Evolutionary conservation across 2,113 vertebrate species (phyloP), one percentile per base, ranked within the genome.

Genomic region (Phodopus roborovskii): DNA sequence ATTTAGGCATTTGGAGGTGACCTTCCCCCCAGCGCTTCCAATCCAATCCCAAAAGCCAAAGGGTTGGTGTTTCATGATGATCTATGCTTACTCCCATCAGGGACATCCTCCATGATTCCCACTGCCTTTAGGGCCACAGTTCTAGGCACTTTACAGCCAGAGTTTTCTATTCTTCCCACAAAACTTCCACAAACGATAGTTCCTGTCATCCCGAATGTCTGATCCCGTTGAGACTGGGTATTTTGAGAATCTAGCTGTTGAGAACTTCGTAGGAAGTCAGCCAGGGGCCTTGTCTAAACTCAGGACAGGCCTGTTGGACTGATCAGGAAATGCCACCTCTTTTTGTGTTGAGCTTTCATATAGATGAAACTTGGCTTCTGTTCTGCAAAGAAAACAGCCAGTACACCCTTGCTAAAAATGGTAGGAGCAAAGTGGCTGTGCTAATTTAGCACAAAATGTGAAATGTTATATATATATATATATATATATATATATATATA

Each of bases 351-450:
- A 4, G 45, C 24, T 79, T 92, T 95, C 66, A 84, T 74, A 89
- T 78, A 74, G 62, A 78, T 66, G 56, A 71, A 60, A 78, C 30
- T 77, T 93, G 17, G 33, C 36, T 70, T 89, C 82, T 92, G 48
- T 74, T 95, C 79, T 94, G 74, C 83, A 90, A 70, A 94, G 92
- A 81, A 95, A 94, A 93, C 17, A 84, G 78, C 50, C 39, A 79
- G 74, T 39, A 28, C 53, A 39, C 62, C 85, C 74, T 68, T 39
- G 56, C 68, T 92, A 94, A 94, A 92, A 92, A 86, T n/a, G 83
- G 64, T 45, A n/a, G 22, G 22, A 15, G 70, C 53, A 9, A 73
- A 50, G 73, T 26, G 60, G 58, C 88, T 78, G 42, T 24, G 60
- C 90, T 89, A 84, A 94, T 73, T 96, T 96, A 86, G 78, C 66